Conservation (phyloP, 2,113 vertebrate species). For the Echinops telfairi region DNA sequence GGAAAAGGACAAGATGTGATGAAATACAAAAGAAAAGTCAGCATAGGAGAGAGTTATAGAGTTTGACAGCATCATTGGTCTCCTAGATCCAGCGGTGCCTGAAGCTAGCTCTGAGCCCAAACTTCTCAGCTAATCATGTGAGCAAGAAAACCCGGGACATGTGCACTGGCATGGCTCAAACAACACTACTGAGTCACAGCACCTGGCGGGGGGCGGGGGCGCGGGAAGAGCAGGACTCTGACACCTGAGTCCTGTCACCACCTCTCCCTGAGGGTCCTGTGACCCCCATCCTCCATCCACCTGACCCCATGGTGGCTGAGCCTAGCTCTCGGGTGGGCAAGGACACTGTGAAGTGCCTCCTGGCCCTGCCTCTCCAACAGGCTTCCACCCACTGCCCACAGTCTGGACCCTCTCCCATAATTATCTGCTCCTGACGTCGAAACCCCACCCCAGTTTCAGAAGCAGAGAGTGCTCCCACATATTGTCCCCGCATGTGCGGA, state of each 20-base stretch:
- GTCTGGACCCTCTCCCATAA: fast-evolving
- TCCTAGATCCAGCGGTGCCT: neutral
- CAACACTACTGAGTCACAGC: neutral
- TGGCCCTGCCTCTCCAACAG: fast-evolving
- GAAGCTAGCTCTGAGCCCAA: neutral
- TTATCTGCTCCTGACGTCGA: neutral
- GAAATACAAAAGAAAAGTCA: neutral
- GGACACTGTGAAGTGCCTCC: neutral
- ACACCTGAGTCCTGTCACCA: neutral
- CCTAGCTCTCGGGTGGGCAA: neutral
- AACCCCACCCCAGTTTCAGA: neutral
- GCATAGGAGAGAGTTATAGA: fast-evolving
- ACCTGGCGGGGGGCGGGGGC: neutral
- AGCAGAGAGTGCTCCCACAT: fast-evolving
- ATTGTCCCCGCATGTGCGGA: no score
- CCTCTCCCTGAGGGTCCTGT: neutral
- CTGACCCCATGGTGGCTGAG: fast-evolving
- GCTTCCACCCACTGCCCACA: neutral
- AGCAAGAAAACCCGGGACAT: neutral
- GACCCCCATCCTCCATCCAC: neutral
- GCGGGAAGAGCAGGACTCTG: neutral
- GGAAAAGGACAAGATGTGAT: neutral
- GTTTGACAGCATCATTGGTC: fast-evolving
- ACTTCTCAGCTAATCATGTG: neutral
- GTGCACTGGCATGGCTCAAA: neutral